A percentile compares a stretch with the other conserved stretches of the same genome.
These are phyloP conservation scores for Molossus molossus DNA, from an alignment of 2,797 vertebrate species.

Conservation along the genomic window DNA sequence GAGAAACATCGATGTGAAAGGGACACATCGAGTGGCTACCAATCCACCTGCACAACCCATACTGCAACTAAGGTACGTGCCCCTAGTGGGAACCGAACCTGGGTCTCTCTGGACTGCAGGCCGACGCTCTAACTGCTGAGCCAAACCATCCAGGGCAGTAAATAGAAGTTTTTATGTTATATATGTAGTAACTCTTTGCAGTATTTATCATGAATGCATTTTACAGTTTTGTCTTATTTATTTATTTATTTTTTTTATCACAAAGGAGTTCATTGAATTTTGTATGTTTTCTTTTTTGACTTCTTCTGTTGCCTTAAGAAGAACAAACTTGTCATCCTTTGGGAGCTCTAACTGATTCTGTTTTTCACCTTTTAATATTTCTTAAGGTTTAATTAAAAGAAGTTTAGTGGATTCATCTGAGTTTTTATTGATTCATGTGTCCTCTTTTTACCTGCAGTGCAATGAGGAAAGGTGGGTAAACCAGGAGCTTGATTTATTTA, in stretches of 20 bases:
- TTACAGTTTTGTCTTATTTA: not conserved
- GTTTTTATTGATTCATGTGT: not conserved
- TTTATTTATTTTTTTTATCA: slow-evolving; percentile 40
- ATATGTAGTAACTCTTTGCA: not conserved
- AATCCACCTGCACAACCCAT: no score
- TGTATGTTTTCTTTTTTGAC: not conserved
- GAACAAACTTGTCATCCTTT: not conserved
- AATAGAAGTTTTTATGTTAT: not conserved
- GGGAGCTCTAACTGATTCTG: not conserved
- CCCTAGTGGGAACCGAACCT: no score
- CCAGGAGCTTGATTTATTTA: not conserved
- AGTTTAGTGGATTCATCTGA: not conserved
- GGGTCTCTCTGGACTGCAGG: no score
- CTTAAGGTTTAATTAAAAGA: not conserved
- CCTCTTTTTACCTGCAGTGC: not conserved
- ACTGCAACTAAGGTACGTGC: no score
- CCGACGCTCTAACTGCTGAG: no score
- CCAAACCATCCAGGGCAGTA: not conserved
- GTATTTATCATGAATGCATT: slow-evolving; percentile 12
- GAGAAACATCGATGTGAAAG: no score
- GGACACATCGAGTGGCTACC: no score
- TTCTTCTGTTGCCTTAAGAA: slow-evolving; percentile 30
- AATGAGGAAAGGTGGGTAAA: slow-evolving; percentile 20
- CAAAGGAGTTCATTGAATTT: slow-evolving; percentile 42
- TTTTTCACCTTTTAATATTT: not conserved